phyloP scores from a whole-genome alignment of 2,888 invertebrate species.

The Protophormia terraenovae region DNA sequence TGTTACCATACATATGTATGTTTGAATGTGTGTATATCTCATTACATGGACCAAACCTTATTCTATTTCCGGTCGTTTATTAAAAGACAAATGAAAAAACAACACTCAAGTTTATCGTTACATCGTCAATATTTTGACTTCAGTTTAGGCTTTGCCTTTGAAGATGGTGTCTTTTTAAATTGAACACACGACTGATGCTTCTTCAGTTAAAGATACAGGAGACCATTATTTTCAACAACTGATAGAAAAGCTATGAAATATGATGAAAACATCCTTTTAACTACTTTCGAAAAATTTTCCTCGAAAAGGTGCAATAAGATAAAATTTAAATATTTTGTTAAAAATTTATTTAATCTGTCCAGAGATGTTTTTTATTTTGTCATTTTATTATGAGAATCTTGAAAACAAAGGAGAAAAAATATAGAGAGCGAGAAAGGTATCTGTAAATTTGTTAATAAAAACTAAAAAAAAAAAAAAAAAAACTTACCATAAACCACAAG shows the following conservation, averaged over 20 bases:
- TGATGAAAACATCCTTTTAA: slow-evolving; percentile 16
- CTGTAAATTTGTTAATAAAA: not conserved
- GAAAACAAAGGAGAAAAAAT: not conserved
- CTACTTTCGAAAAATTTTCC: slow-evolving; percentile 2
- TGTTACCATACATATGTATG: not conserved
- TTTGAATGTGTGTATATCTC: slow-evolving; percentile 6
- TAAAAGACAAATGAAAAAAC: slow-evolving; percentile 3
- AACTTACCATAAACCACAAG: slow-evolving; percentile 40
- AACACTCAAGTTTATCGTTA: slow-evolving; percentile 17
- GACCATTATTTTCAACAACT: slow-evolving; percentile 23
- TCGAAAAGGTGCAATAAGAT: slow-evolving; percentile 20
- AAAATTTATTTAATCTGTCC: slow-evolving; percentile 18
- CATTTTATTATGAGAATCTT: slow-evolving; percentile 8
- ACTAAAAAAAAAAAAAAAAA: slow-evolving; percentile 4
- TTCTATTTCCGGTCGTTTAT: slow-evolving; percentile 69
- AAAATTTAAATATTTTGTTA: not conserved
- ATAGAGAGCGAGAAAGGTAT: not conserved
- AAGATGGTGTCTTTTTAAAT: not conserved
- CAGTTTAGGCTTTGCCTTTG: slow-evolving; percentile 9
- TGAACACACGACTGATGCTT: slow-evolving; percentile 47
- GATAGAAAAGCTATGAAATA: slow-evolving; percentile 27
- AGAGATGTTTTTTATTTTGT: slow-evolving; percentile 17
- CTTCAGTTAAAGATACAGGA: slow-evolving; percentile 50
- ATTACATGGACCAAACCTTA: slow-evolving; percentile 68
- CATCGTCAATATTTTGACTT: slow-evolving; percentile 44